Evolutionary conservation across 2,888 invertebrate genomes (phyloP), one percentile per base, ranked within the genome.

Genomic region (Rhingia rostrata): DNA sequence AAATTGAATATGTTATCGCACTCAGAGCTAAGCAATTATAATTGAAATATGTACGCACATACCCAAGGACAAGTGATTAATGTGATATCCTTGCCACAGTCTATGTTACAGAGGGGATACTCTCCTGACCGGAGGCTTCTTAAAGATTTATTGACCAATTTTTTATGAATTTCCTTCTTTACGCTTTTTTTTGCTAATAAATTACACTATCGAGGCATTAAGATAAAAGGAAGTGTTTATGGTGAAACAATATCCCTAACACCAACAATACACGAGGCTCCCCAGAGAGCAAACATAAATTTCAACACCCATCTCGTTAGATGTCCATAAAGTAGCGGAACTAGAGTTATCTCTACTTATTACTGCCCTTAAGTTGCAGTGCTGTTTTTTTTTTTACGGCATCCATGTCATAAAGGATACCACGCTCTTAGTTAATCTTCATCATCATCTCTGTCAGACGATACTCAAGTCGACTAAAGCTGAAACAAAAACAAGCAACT

Each of bases 131-230:
- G 64, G 32, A 79, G 73, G 74, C 70, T 69, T 14, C 78, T 72
- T 39, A 35, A 86, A 87, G 86, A 87, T 88, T 88, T 86, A 86
- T 87, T 86, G 72, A 43, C 56, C 69, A 74, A 84, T 87, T 89
- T 88, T 88, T 87, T 81, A 84, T 78, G 61, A 75, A 72, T 54
- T 49, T 66, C 33, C 64, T 80, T 82, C 63, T 78, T 87, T 86
- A 86, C 88, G 88, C 87, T 87, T 88, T 87, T 87, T 54, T 9
- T 41, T 45, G 32, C 53, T 80, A 74, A 84, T 84, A 84, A 80
- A 84, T 84, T 70, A 80, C 80, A 75, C 66, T 80, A 84, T 84
- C 79, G 80, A 56, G 43, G 60, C 79, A 70, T 84, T 84, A 80
- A 80, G 74, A 84, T 80, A 80, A 80, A 75, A 75, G 80, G 66